Evolutionary conservation across 1,140 invertebrate species (phyloP).

Genomic region (Oncopodura yosiiana): DNA sequence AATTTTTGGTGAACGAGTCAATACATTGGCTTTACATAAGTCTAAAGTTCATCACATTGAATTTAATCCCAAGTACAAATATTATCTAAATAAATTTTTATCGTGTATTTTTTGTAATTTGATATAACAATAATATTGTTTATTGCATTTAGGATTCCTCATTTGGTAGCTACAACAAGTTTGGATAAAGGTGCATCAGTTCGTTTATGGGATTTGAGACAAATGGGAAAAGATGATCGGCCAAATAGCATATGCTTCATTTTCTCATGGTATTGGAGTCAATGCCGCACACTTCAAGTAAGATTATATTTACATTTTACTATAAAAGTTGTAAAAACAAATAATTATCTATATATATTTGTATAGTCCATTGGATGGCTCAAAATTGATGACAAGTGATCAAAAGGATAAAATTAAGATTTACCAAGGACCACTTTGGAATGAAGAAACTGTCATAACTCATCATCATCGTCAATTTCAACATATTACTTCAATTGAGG

Average conservation of each 20-base stretch:
- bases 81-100: neutral
- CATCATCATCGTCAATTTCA: slow-evolving; percentile 34
- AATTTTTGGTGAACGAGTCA: slow-evolving; percentile 17
- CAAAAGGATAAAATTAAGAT: slow-evolving; percentile 28
- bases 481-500: slow-evolving; percentile 29
- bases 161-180: slow-evolving; percentile 20
- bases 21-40: slow-evolving; percentile 13
- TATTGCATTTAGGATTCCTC: slow-evolving; percentile 14
- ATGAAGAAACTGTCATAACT: slow-evolving; percentile 5
- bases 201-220: slow-evolving; percentile 27
- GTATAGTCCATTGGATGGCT: slow-evolving; percentile 21
- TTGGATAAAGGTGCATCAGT: slow-evolving; percentile 7
- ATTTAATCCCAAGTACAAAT: slow-evolving; percentile 26
- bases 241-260: neutral
- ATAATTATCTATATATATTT: slow-evolving; percentile 1
- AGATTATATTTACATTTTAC: neutral
- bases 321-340: neutral
- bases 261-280: slow-evolving; percentile 12
- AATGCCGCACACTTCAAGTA: slow-evolving; percentile 28
- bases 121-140: neutral
- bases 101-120: slow-evolving; percentile 7
- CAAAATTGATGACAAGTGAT: slow-evolving; percentile 26
- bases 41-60: slow-evolving; percentile 30
- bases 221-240: slow-evolving; percentile 12
- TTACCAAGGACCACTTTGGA: slow-evolving; percentile 27